Percentiles rank a stretch among this genome's conserved stretches.
These are phyloP conservation scores for Brachionus rotundiformis DNA, from an alignment of 1,140 invertebrate genomes.

Conservation along the genomic window DNA sequence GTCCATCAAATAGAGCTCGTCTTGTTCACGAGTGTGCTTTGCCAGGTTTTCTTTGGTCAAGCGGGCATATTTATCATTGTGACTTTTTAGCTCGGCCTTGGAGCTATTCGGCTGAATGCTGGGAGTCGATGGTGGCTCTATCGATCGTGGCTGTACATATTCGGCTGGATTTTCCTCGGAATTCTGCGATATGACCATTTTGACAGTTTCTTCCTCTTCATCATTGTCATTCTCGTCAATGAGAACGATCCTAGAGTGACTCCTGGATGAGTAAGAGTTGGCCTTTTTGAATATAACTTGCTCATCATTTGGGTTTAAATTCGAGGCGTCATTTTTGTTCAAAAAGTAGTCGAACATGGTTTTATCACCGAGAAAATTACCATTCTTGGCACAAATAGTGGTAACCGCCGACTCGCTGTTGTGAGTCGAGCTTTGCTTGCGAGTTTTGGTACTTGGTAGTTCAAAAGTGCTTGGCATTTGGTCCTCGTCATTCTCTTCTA, in stretches of 20 bases:
- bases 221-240: constrained; percentile 48
- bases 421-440: not conserved
- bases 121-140: not conserved
- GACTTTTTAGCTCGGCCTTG: not conserved
- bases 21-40: constrained; percentile 38
- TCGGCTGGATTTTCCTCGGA: not conserved
- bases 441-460: not conserved
- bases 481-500: not conserved
- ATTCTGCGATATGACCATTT: not conserved
- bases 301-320: not conserved
- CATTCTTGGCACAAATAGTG: not conserved
- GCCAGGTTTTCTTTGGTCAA: constrained; percentile 36
- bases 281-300: constrained; percentile 29
- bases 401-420: not conserved
- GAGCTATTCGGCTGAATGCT: not conserved
- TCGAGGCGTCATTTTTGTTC: not conserved
- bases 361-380: not conserved
- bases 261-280: constrained; percentile 14
- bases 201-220: constrained; percentile 32
- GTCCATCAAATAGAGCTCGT: constrained; percentile 17
- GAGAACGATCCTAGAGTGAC: constrained; percentile 29
- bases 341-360: constrained; percentile 5
- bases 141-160: not conserved
- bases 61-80: not conserved
- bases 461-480: not conserved